Evolutionary conservation across 2,888 invertebrate genomes (phyloP).

Genomic region (Microdon myrmicae): DNA sequence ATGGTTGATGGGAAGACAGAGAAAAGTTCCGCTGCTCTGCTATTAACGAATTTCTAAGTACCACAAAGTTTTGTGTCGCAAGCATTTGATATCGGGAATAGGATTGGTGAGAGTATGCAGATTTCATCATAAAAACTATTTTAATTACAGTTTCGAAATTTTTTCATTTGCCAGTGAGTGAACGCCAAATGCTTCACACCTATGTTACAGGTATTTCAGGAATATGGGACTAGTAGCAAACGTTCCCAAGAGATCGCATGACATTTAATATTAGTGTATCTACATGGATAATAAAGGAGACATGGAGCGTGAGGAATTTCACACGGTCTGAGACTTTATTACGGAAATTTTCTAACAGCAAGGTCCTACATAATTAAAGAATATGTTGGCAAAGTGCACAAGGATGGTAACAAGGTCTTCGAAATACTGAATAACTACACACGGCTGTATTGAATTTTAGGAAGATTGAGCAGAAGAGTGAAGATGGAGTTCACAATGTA

Average conservation of each 20-base stretch:
- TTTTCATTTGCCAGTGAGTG: conserved; percentile 41
- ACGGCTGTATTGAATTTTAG: too few species aligned
- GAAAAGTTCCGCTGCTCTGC: conserved; percentile 28
- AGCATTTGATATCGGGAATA: conserved; percentile 18
- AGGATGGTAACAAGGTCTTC: too few species aligned
- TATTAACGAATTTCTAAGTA: conserved; percentile 32
- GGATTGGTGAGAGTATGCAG: conserved; percentile 7
- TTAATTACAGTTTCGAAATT: conserved; percentile 50
- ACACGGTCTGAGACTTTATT: conserved; percentile 12
- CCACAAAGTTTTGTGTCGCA: conserved; percentile 28
- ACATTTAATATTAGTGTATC: too few species aligned
- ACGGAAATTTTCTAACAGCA: too few species aligned
- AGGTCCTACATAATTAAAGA: too few species aligned
- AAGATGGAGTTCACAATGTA: too few species aligned
- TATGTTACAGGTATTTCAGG: conserved; percentile 17
- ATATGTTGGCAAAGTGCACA: too few species aligned
- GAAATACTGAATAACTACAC: too few species aligned
- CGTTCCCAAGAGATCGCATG: too few species aligned
- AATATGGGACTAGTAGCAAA: too few species aligned
- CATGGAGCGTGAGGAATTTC: conserved; percentile 14
- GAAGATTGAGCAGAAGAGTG: too few species aligned
- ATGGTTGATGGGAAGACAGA: conserved; percentile 1
- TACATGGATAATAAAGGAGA: too few species aligned
- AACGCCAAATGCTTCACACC: conserved; percentile 24
- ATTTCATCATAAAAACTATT: conserved; percentile 40